Conservation (phyloP, 2,113 vertebrate genomes). For the Cyrtonyx montezumae region DNA sequence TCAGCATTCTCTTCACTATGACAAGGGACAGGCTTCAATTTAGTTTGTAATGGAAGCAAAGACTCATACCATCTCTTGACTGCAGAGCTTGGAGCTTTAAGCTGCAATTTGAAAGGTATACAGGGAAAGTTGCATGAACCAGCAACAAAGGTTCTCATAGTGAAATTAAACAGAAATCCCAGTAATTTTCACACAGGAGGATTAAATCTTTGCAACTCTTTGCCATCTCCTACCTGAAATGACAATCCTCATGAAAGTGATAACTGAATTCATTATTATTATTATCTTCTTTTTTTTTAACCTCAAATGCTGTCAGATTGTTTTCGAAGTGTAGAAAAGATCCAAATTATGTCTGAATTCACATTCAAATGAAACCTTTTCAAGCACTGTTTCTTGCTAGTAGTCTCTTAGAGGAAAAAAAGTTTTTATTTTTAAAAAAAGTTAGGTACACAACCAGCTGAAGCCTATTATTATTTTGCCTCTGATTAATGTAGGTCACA, state of each 20-base stretch:
- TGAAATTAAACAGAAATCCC: constrained; percentile 18
- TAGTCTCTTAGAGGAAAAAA: background rate
- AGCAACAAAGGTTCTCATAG: background rate
- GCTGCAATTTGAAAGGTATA: background rate
- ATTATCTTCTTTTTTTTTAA: background rate
- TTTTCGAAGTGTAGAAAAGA: background rate
- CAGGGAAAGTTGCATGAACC: background rate
- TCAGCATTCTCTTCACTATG: background rate
- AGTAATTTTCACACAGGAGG: background rate
- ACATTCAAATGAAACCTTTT: background rate
- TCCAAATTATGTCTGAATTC: background rate
- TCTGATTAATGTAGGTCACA: constrained; percentile 39
- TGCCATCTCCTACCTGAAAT: background rate
- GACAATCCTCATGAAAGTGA: background rate
- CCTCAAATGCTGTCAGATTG: background rate
- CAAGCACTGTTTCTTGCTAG: background rate
- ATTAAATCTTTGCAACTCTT: background rate
- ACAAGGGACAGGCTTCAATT: background rate
- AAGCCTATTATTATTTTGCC: background rate
- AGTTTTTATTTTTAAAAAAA: background rate
- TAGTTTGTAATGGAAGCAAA: background rate
- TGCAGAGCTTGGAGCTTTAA: background rate
- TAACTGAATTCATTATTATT: background rate
- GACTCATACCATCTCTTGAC: background rate
- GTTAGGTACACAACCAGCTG: background rate